phyloP scores from a whole-genome alignment of 2,888 invertebrate species.

The Athalia rosae region DNA sequence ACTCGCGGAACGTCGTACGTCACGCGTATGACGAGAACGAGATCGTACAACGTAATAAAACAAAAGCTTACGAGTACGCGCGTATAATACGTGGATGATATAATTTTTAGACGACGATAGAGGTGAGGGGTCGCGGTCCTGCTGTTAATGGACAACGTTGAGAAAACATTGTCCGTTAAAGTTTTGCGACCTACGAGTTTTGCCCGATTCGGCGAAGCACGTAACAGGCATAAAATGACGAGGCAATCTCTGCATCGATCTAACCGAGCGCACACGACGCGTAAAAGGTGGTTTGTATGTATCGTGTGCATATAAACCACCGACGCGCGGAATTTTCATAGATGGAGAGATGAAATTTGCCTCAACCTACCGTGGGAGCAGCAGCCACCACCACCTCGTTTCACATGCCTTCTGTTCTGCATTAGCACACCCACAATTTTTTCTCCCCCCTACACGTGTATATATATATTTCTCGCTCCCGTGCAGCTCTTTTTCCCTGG shows the following conservation, averaged over 20 bases:
- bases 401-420: background rate
- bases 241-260: slow-evolving; percentile 65
- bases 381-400: slow-evolving; percentile 44
- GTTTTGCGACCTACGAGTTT: slow-evolving; percentile 55
- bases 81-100: background rate
- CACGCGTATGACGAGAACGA: no score
- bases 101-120: slow-evolving; percentile 13
- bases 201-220: slow-evolving; percentile 56
- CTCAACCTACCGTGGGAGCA: slow-evolving; percentile 59
- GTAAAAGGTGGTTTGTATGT: slow-evolving; percentile 43
- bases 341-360: slow-evolving; percentile 54
- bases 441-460: no score
- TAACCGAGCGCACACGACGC: slow-evolving; percentile 43
- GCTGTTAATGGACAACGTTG: slow-evolving; percentile 43
- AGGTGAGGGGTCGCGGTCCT: slow-evolving; percentile 21
- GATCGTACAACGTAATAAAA: background rate
- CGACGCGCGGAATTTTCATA: slow-evolving; percentile 41
- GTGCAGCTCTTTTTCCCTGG: background rate
- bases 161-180: slow-evolving; percentile 58
- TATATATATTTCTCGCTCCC: no score
- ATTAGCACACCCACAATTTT: background rate
- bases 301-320: slow-evolving; percentile 36
- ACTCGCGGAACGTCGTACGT: no score
- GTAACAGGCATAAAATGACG: slow-evolving; percentile 66
- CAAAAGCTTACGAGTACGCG: background rate